A percentile compares a stretch with the other conserved stretches of the same genome.
Conservation (phyloP, 2,113 vertebrate genomes). For the Thermophis baileyi region DNA sequence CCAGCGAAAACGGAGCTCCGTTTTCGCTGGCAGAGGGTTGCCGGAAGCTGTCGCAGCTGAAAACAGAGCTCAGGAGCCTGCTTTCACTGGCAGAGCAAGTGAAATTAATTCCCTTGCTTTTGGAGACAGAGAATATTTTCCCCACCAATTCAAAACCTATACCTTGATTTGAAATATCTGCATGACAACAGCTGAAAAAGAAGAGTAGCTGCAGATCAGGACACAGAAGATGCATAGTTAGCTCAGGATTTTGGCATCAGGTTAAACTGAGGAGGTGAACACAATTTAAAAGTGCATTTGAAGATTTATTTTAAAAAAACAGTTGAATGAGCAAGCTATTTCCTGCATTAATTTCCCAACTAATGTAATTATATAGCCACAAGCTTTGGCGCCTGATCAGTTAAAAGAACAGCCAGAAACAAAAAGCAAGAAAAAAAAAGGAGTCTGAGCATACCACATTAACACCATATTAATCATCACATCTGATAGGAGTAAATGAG, state of each 20-base stretch:
- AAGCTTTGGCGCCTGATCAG: conserved; percentile 64
- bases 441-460: conserved; percentile 42
- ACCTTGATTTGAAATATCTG: conserved; percentile 26
- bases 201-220: conserved; percentile 39
- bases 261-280: conserved; percentile 55
- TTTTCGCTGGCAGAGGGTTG: too few species aligned
- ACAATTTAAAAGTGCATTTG: conserved; percentile 64
- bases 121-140: background rate
- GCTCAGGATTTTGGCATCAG: conserved; percentile 56
- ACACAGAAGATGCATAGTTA: conserved; percentile 39
- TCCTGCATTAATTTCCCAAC: conserved; percentile 67
- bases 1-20: too few species aligned
- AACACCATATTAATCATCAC: conserved; percentile 57
- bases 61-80: too few species aligned
- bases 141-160: background rate
- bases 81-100: too few species aligned
- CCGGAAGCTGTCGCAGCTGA: too few species aligned
- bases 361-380: conserved; percentile 68
- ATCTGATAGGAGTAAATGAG: conserved; percentile 50
- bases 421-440: conserved; percentile 27
- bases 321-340: conserved; percentile 66
- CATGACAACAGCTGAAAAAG: conserved; percentile 41
- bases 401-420: conserved; percentile 64
- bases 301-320: conserved; percentile 38
- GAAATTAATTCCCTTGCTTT: background rate